Conservation (phyloP, 37 sponge, comb jelly and placozoan genomes). For the Axinella damicornis region DNA sequence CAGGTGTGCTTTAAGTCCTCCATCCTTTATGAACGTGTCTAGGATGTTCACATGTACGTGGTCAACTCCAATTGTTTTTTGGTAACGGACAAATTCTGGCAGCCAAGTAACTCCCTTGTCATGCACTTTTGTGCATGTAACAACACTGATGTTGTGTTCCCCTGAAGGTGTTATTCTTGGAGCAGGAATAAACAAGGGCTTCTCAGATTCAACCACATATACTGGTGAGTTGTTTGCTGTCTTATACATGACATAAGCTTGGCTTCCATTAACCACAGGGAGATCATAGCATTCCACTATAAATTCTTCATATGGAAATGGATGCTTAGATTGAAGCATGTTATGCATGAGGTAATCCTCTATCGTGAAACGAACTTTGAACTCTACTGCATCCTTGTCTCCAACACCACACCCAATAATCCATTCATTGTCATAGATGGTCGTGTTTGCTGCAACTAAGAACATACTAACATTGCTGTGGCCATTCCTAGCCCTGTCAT, state of each 20-base stretch:
- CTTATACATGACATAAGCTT: slow-evolving; percentile 12
- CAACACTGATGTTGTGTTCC: too few relatives aligned
- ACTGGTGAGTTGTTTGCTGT: background rate
- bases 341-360: slow-evolving; percentile 4
- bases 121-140: slow-evolving; percentile 13
- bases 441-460: background rate
- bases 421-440: too few relatives aligned
- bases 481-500: slow-evolving; percentile 13
- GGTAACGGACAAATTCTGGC: slow-evolving; percentile 11
- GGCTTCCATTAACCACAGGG: slow-evolving; percentile 7
- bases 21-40: slow-evolving; percentile 26
- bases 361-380: background rate
- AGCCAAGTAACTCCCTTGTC: slow-evolving; percentile 16
- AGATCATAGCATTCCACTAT: slow-evolving; percentile 1
- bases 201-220: background rate
- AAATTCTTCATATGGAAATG: slow-evolving; percentile 7
- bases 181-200: slow-evolving; percentile 7
- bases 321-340: background rate
- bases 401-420: too few relatives aligned
- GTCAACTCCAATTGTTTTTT: slow-evolving; percentile 18
- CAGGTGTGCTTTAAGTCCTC: too few relatives aligned
- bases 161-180: too few relatives aligned
- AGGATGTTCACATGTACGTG: slow-evolving; percentile 8
- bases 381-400: too few relatives aligned
- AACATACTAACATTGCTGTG: slow-evolving; percentile 3